Conservation (phyloP, 2,888 invertebrate species). For the Hofmannophila pseudospretella region DNA sequence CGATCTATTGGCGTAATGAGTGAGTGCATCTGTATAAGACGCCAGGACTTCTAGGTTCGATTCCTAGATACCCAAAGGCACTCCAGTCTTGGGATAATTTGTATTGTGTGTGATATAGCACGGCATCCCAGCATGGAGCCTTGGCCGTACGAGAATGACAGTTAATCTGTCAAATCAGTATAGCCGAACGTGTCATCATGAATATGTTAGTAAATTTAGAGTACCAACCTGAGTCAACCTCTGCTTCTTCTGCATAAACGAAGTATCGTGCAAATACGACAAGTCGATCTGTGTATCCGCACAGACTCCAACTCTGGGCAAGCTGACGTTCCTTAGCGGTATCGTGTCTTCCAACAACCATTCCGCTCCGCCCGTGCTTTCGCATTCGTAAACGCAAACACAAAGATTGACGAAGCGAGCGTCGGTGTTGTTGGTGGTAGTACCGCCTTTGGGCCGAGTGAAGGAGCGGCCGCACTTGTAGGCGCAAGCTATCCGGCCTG, state of each 20-base stretch:
- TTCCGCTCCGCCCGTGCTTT: slow-evolving; percentile 95
- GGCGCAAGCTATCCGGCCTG: slow-evolving; percentile 97
- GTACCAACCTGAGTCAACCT: slow-evolving; percentile 82
- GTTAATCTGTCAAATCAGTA: too few relatives aligned
- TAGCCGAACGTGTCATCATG: too few relatives aligned
- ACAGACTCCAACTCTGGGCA: slow-evolving; percentile 88
- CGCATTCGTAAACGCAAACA: slow-evolving; percentile 99
- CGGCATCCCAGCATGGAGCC: too few relatives aligned
- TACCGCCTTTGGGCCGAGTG: slow-evolving; percentile 90
- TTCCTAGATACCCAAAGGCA: too few relatives aligned
- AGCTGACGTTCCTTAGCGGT: slow-evolving; percentile 92
- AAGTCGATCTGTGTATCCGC: slow-evolving; percentile 90
- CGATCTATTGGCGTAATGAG: too few relatives aligned
- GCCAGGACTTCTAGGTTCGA: too few relatives aligned
- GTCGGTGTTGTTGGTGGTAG: slow-evolving; percentile 75
- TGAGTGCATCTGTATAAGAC: too few relatives aligned
- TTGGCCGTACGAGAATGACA: too few relatives aligned
- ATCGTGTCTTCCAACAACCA: slow-evolving; percentile 98
- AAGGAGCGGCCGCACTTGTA: slow-evolving; percentile 96
- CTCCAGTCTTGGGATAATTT: too few relatives aligned
- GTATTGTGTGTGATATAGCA: too few relatives aligned
- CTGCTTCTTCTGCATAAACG: slow-evolving; percentile 89
- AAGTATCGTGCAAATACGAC: slow-evolving; percentile 88
- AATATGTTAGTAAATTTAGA: too few relatives aligned
- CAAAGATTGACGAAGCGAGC: slow-evolving; percentile 93